A percentile compares a stretch with the other conserved stretches of the same genome.
Evolutionary conservation across 92 coral and sea anemone genomes (phyloP).

Genomic region (Bergia sp.): DNA sequence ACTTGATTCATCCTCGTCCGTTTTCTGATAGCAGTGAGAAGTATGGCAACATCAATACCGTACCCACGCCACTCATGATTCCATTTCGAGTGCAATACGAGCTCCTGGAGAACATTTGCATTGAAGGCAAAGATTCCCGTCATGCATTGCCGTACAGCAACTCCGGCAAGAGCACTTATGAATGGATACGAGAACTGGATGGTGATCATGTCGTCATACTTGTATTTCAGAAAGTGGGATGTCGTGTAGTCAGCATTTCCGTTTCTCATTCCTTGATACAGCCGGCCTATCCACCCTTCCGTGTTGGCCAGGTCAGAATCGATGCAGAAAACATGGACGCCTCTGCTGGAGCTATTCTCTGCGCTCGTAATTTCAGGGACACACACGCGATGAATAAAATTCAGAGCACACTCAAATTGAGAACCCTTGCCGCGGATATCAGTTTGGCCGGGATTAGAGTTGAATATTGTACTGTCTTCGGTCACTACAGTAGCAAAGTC

Average conservation of each 20-base stretch:
- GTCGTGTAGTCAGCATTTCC: constrained; percentile 1
- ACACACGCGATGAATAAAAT: constrained; percentile 46
- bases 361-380: background rate
- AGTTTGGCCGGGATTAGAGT: constrained; percentile 47
- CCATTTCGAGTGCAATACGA: constrained; percentile 46
- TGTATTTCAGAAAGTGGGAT: constrained; percentile 32
- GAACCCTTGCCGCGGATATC: constrained; percentile 60
- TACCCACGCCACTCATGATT: constrained; percentile 49
- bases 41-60: constrained; percentile 56
- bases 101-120: constrained; percentile 38
- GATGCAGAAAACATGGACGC: constrained; percentile 35
- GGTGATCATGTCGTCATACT: constrained; percentile 57
- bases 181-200: constrained; percentile 54
- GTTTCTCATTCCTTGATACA: constrained; percentile 27
- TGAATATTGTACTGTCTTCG: constrained; percentile 52
- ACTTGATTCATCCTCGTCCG: constrained; percentile 43
- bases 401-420: constrained; percentile 57
- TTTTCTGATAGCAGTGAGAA: constrained; percentile 41
- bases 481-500: constrained; percentile 63
- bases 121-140: constrained; percentile 61
- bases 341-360: constrained; percentile 23
- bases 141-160: constrained; percentile 57
- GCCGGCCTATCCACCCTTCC: constrained; percentile 19
- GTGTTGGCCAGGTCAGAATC: constrained; percentile 43
- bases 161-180: constrained; percentile 40